Evolutionary conservation across 2,113 vertebrate species (phyloP).

Genomic region (Chloroceryle aenea): DNA sequence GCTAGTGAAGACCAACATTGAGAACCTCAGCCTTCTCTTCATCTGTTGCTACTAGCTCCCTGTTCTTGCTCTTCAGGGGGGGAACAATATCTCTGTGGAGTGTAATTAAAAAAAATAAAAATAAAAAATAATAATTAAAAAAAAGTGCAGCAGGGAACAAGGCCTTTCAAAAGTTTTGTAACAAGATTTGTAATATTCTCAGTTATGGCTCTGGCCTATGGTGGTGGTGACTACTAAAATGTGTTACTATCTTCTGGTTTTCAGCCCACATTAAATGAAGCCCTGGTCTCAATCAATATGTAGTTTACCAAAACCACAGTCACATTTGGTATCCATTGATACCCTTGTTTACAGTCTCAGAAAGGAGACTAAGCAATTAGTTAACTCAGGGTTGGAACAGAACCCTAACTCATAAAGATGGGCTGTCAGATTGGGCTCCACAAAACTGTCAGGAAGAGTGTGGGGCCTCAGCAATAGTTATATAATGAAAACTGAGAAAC

Average conservation of each 20-base stretch:
- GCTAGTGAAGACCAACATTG: no score
- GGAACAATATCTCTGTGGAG: neutral
- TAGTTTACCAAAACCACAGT: conserved; percentile 34
- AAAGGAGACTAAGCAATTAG: neutral
- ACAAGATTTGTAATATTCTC: neutral
- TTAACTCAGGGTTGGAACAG: neutral
- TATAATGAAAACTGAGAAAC: neutral
- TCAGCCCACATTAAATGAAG: neutral
- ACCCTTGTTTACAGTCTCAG: conserved; percentile 11
- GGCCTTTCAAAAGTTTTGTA: neutral
- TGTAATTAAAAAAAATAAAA: neutral
- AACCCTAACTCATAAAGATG: neutral
- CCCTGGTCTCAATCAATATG: conserved; percentile 4
- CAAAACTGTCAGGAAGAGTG: neutral
- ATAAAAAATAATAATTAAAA: no score
- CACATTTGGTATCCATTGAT: conserved; percentile 54
- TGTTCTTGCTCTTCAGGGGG: no score
- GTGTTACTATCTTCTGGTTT: neutral
- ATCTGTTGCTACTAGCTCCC: no score
- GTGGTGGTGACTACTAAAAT: neutral
- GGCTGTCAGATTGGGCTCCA: conserved; percentile 5
- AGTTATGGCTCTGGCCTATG: neutral
- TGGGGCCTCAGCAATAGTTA: neutral
- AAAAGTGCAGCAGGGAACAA: neutral
- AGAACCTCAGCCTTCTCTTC: no score